Percentiles rank a stretch among this genome's conserved stretches.
phyloP scores from a whole-genome alignment of 2,797 vertebrate genomes.

The Philypnodon macrostomus region DNA sequence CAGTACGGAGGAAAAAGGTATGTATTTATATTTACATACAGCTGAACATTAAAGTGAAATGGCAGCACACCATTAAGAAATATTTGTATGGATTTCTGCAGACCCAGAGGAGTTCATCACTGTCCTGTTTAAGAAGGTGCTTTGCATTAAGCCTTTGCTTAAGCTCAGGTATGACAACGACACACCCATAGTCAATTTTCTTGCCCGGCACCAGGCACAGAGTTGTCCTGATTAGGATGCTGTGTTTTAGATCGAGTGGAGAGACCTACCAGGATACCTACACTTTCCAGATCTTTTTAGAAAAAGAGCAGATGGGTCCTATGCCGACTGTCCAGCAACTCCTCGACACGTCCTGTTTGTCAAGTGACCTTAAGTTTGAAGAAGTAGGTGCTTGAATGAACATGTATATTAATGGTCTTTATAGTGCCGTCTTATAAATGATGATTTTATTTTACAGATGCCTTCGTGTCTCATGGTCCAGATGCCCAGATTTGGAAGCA shows the following conservation, averaged over 20 bases:
- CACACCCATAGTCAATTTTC: not conserved
- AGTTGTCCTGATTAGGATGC: not conserved
- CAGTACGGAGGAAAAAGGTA: conserved; percentile 82
- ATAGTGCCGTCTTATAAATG: not conserved
- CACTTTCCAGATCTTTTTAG: conserved; percentile 82
- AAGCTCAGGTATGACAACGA: conserved; percentile 73
- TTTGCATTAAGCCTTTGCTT: conserved; percentile 75
- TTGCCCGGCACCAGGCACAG: not conserved
- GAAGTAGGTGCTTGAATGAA: conserved; percentile 62
- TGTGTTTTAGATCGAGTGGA: conserved; percentile 59
- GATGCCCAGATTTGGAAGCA: conserved; percentile 84
- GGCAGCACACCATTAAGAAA: not conserved
- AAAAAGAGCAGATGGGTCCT: conserved; percentile 70
- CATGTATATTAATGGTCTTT: not conserved
- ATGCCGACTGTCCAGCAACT: conserved; percentile 80
- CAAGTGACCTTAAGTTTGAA: conserved; percentile 79
- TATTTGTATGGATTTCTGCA: conserved; percentile 38
- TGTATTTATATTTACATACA: not conserved
- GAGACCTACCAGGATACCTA: conserved; percentile 73
- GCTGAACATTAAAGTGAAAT: not conserved
- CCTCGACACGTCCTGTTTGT: conserved; percentile 78
- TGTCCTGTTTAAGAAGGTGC: conserved; percentile 75
- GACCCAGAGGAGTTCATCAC: conserved; percentile 84
- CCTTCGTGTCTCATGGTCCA: conserved; percentile 81
- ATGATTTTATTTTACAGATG: conserved; percentile 53